Percentiles rank a stretch among this genome's conserved stretches.
Conservation (phyloP, 1,140 invertebrate genomes). For the Drosophila novamexicana region DNA sequence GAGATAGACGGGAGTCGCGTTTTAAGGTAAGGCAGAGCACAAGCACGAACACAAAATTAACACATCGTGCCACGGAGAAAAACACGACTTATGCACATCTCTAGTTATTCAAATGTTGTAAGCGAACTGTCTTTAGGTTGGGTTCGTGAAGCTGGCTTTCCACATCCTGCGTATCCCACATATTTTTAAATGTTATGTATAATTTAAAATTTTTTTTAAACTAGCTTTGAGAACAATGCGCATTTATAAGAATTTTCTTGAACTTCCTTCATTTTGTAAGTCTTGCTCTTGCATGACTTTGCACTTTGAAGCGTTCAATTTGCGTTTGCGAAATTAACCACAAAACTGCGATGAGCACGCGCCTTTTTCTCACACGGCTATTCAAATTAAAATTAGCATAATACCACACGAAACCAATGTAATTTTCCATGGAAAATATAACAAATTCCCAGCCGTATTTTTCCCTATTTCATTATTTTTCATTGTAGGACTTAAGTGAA, state of each 20-base stretch:
- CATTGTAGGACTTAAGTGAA: conserved; percentile 42
- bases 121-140: too few species aligned
- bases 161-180: too few species aligned
- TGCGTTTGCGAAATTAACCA: conserved; percentile 37
- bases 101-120: too few species aligned
- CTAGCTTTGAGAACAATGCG: not conserved
- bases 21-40: too few species aligned
- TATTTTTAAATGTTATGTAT: too few species aligned
- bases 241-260: not conserved
- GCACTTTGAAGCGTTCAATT: conserved; percentile 12
- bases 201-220: too few species aligned
- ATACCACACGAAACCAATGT: conserved; percentile 55
- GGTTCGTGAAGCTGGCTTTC: too few species aligned
- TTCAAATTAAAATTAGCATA: conserved; percentile 81
- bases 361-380: conserved; percentile 73
- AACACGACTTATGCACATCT: too few species aligned
- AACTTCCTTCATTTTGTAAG: not conserved
- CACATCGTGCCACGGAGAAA: too few species aligned
- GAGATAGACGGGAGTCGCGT: too few species aligned
- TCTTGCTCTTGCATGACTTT: not conserved
- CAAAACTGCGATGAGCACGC: conserved; percentile 54
- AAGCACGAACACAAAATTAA: too few species aligned
- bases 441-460: conserved; percentile 34
- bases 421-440: conserved; percentile 80
- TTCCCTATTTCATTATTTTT: conserved; percentile 21